Evolutionary conservation across 2,888 invertebrate genomes (phyloP), one percentile per base, ranked within the genome.

Genomic region (Gastrophysa polygoni): DNA sequence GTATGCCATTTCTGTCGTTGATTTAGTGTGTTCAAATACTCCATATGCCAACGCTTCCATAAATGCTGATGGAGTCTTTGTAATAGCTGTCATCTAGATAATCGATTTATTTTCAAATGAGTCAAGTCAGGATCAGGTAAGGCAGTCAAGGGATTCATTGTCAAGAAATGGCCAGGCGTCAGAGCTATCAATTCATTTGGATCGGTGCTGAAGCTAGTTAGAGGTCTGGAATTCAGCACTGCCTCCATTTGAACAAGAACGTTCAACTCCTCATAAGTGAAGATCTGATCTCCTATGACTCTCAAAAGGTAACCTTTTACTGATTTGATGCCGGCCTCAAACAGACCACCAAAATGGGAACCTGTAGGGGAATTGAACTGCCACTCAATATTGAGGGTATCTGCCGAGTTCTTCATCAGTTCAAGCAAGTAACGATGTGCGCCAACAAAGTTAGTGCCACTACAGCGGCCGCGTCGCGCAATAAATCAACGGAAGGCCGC

Each of bases 91-190:
- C 16, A 48, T 5, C 48, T 2, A 4, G 5, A 5, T 16, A 16
- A 17, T 3, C 48, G 16, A 20, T 48, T 48, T 17, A 48, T 3
- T 16, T 16, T 16, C 3, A 20, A 7, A 18, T 16, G n/a, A n/a
- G 48, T 8, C 7, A 14, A 16, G 18, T 48, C 48, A 48, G 48
- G 48, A 17, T 7, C 16, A 2, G 48, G 16, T 5, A 48, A 2
- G 18, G 48, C 5, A 3, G 48, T 48, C 4, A 48, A 16, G 17
- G 48, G 48, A 5, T 48, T 17, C n/a, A 18, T 14, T 3, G 48
- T 48, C 48, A 48, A 16, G 18, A 48, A 48, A 18, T 48, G 48
- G n/a, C 48, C 48, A 5, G 43, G 43, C 5, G 43, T 43, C 43
- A 43, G 10, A 5, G 17, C 48, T n/a, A 5, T 18, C 4, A 48